phyloP scores from a whole-genome alignment of 2,888 invertebrate genomes.

The Antheraea yamamai region DNA sequence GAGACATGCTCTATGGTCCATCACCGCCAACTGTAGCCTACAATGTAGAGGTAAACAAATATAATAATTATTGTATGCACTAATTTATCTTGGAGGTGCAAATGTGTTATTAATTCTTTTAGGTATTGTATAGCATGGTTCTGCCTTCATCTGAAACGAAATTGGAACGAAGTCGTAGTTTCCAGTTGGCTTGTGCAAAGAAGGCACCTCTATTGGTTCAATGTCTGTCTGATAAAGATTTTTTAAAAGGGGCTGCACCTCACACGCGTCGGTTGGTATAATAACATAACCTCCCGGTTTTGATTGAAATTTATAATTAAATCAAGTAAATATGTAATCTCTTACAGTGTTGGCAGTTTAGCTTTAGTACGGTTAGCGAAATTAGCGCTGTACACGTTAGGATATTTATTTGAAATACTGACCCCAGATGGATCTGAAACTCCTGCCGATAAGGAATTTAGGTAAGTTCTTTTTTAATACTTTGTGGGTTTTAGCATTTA shows the following conservation, averaged over 20 bases:
- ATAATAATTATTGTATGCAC: not conserved
- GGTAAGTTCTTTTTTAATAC: constrained; percentile 45
- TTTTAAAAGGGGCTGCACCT: constrained; percentile 70
- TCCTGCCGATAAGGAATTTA: constrained; percentile 66
- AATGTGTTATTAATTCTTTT: constrained; percentile 27
- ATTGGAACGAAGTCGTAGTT: constrained; percentile 84
- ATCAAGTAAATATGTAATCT: not conserved
- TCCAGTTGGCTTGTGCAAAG: constrained; percentile 84
- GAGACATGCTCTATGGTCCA: constrained; percentile 74
- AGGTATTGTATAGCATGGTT: constrained; percentile 93
- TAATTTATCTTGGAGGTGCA: not conserved
- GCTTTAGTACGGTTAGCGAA: constrained; percentile 94
- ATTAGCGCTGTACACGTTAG: constrained; percentile 92
- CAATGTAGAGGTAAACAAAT: constrained; percentile 63
- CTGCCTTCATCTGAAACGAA: constrained; percentile 94
- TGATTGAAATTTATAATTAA: not conserved
- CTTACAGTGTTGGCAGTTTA: constrained; percentile 90
- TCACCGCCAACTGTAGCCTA: constrained; percentile 77
- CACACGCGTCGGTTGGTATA: constrained; percentile 69
- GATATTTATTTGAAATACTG: constrained; percentile 87
- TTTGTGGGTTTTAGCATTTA: too few species aligned
- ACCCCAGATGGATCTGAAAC: constrained; percentile 76
- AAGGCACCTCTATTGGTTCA: constrained; percentile 77
- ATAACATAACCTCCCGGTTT: constrained; percentile 4
- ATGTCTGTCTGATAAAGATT: constrained; percentile 75